These are phyloP conservation scores for Phrynocephalus versicolor DNA, from an alignment of 2,113 vertebrate species.

Conservation along the genomic window DNA sequence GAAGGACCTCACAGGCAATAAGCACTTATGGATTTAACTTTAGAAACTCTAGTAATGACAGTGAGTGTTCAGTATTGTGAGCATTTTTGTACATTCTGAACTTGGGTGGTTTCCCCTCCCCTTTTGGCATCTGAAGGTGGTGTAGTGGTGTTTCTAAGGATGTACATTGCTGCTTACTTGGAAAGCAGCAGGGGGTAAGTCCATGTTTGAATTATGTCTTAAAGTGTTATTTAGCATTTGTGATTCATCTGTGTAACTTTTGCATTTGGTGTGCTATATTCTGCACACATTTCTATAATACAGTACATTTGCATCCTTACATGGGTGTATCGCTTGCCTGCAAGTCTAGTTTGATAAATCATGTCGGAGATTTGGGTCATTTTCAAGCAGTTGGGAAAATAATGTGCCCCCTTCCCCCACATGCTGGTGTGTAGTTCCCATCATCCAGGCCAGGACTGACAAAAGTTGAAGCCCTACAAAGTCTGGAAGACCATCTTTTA, in stretches of 20 bases:
- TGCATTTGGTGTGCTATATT: background rate
- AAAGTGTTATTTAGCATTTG: background rate
- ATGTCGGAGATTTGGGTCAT: background rate
- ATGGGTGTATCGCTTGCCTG: background rate
- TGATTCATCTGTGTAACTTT: background rate
- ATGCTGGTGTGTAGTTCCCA: background rate
- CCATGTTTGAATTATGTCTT: conserved; percentile 7
- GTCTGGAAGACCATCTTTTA: background rate
- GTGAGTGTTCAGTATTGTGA: background rate
- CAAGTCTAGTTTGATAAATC: background rate
- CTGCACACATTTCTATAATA: background rate
- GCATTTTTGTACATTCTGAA: background rate
- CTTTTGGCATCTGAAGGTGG: conserved; percentile 3
- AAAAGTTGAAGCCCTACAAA: background rate
- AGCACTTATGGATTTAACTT: background rate
- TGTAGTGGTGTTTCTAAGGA: background rate
- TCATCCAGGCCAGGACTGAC: background rate
- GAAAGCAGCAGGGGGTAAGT: background rate
- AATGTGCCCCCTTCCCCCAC: background rate
- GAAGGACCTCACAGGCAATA: background rate
- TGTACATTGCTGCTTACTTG: background rate
- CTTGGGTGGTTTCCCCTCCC: background rate
- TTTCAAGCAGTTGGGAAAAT: background rate
- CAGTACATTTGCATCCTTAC: background rate
- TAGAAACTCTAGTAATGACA: background rate